Percentiles rank a stretch among this genome's conserved stretches.
Conservation (phyloP, 2,797 vertebrate species). For the Yasuhikotakia modesta region DNA sequence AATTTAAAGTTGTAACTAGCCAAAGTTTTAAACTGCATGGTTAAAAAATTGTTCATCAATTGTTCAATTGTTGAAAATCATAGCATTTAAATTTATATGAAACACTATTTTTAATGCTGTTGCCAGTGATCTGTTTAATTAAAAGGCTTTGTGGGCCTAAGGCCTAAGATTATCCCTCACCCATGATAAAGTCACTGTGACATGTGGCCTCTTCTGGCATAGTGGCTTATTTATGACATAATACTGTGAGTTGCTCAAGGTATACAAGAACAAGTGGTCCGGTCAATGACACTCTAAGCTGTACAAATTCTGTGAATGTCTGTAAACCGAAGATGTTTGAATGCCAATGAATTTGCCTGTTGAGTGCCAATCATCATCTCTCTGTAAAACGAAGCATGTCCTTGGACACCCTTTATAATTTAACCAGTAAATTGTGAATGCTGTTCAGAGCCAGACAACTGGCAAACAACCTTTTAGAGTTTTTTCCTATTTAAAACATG, state of each 20-base stretch:
- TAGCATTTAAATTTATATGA: background rate
- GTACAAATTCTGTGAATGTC: background rate
- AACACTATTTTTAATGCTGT: background rate
- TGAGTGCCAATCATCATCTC: slow-evolving; percentile 1
- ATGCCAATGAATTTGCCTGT: background rate
- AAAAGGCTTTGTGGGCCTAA: background rate
- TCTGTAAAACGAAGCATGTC: slow-evolving; percentile 20
- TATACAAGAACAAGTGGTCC: background rate
- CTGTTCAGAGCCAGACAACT: background rate
- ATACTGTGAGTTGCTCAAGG: background rate
- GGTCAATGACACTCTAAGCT: background rate
- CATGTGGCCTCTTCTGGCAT: background rate
- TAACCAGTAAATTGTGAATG: slow-evolving; percentile 1
- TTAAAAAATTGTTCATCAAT: too few species aligned
- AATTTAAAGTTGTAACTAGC: too few species aligned
- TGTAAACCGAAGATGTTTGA: background rate
- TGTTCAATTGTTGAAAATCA: too few species aligned
- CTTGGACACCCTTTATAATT: slow-evolving; percentile 24
- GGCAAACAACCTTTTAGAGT: slow-evolving; percentile 10
- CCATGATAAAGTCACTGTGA: background rate
- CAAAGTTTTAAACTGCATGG: too few species aligned
- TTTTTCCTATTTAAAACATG: slow-evolving; percentile 23
- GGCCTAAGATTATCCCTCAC: background rate
- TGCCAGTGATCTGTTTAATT: background rate
- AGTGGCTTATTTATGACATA: background rate